Evolutionary conservation across 2,113 vertebrate genomes (phyloP).

Genomic region (Leucosticte australis): DNA sequence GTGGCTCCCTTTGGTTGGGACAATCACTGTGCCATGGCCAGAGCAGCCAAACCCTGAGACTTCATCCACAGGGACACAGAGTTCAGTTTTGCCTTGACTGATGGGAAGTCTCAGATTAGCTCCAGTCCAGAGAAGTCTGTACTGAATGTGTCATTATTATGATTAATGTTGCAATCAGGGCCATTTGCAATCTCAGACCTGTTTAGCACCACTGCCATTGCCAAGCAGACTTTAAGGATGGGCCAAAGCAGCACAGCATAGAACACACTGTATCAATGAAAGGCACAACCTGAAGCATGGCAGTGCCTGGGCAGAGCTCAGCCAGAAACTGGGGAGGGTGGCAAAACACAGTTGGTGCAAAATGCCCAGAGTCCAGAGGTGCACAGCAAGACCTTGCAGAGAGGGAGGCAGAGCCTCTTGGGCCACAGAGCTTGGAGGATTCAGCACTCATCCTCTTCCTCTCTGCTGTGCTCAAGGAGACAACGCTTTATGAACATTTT

Average conservation of each 20-base stretch:
- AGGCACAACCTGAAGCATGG: background rate
- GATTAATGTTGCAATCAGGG: background rate
- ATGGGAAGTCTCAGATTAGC: background rate
- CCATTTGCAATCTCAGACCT: background rate
- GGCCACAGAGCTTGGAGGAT: background rate
- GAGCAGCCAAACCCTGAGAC: background rate
- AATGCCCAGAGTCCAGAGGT: background rate
- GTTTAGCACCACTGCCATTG: background rate
- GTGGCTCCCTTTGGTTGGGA: background rate
- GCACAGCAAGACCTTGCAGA: background rate
- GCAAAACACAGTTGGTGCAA: background rate
- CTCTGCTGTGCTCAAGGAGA: background rate
- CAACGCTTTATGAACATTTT: background rate
- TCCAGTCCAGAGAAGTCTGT: background rate
- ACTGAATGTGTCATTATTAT: background rate
- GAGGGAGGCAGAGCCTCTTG: background rate
- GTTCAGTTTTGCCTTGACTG: background rate
- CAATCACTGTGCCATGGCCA: background rate
- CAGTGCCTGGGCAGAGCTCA: background rate
- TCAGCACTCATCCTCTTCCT: rapidly evolving
- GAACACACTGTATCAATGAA: background rate
- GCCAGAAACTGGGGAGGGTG: rapidly evolving
- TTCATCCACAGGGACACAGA: background rate
- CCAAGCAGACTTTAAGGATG: background rate
- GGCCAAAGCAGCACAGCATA: background rate